Conservation (phyloP, 2,797 vertebrate genomes). For the Ceryle rudis region DNA sequence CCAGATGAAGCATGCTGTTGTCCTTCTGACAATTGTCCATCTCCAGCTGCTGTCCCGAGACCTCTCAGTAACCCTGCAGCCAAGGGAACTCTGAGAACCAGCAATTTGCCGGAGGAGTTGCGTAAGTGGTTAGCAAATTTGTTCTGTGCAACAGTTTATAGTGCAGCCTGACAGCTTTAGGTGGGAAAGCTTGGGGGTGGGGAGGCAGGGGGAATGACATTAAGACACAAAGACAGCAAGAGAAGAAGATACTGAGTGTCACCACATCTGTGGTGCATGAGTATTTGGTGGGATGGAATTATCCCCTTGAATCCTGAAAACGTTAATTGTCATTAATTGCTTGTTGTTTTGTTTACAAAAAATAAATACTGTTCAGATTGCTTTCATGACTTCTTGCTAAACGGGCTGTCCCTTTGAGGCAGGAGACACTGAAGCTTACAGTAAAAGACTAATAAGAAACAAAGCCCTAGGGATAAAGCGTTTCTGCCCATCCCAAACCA, state of each 20-base stretch:
- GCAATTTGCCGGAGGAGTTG: constrained; percentile 90
- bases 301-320: constrained; percentile 19
- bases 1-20: constrained; percentile 7
- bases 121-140: constrained; percentile 82
- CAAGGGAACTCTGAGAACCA: constrained; percentile 84
- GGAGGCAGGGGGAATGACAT: background rate
- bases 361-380: constrained; percentile 6
- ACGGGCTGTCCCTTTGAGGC: constrained; percentile 50
- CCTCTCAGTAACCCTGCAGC: constrained; percentile 63
- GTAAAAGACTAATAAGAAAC: constrained; percentile 40
- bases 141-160: constrained; percentile 2
- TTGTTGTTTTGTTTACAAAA: constrained; percentile 53
- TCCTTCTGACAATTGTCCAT: constrained; percentile 57
- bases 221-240: constrained; percentile 14
- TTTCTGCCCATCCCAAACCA: constrained; percentile 34
- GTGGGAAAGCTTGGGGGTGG: background rate
- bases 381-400: constrained; percentile 54
- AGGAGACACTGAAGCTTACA: constrained; percentile 21
- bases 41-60: constrained; percentile 69
- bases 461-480: constrained; percentile 6
- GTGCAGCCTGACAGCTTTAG: background rate
- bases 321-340: constrained; percentile 31
- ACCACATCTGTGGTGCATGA: background rate
- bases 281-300: constrained; percentile 6
- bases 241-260: constrained; percentile 36